Evolutionary conservation across 2,113 vertebrate species (phyloP), one percentile per base, ranked within the genome.

Genomic region (Prolemur simus): DNA sequence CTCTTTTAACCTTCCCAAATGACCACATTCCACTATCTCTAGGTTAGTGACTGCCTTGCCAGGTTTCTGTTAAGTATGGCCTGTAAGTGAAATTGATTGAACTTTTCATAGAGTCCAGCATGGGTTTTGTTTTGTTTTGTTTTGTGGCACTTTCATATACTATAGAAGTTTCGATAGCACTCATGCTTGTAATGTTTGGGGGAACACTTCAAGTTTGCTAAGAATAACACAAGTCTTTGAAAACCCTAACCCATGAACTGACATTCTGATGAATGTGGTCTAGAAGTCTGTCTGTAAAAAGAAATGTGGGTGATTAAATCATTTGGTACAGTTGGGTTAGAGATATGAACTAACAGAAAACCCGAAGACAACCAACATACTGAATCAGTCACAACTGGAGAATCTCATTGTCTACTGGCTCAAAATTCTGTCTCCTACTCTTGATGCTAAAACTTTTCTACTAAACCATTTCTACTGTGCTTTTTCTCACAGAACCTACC

Each of bases 231-330:
- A 58, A 45, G 15, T 68, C 23, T 83, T 91, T 91, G 73, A 86
- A 94, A 94, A 71, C 0, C 66, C 12, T 88, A 86, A 86, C 17
- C 45, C 49, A 27, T 73, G 68, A 58, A 21, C 25, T 82, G 58
- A 87, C n/a, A 95, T 86, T 58, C n/a, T 92, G 69, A 77, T 87
- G 56, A 87, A n/a, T 80, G 39, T 88, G 17, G 29, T 78, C 32
- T 39, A 37, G 54, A 92, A 87, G 39, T 71, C 34, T 47, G n/a
- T 86, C 34, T 86, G 23, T 60, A 74, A 85, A 58, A 69, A 87
- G 82, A 86, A 88, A 82, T 47, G 47, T 10, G 42, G 14, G n/a
- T 69, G 29, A 56, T 63, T 80, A 64, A 69, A 85, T 94, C 63
- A 83, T 74, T 91, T 80, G 47, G 15, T 54, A 42, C 2, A 10